phyloP scores from a whole-genome alignment of 2,797 vertebrate species.

The Carduelis carduelis region DNA sequence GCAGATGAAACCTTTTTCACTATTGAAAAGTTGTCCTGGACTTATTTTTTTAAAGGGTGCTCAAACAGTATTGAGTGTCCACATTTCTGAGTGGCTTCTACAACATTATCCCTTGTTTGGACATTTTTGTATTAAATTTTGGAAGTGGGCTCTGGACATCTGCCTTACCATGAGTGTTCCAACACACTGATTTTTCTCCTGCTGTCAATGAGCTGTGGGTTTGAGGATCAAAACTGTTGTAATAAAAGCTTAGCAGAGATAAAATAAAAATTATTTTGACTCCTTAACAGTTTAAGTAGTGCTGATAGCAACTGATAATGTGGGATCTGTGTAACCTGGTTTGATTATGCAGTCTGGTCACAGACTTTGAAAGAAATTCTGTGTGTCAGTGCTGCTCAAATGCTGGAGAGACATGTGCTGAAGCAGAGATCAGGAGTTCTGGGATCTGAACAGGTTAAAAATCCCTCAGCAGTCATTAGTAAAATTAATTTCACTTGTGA shows the following conservation, averaged over 20 bases:
- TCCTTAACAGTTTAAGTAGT: background rate
- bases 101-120: background rate
- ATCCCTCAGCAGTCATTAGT: background rate
- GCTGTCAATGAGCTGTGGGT: background rate
- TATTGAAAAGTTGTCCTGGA: background rate
- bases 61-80: background rate
- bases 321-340: background rate
- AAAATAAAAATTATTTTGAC: background rate
- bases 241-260: background rate
- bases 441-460: background rate
- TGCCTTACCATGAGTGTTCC: rapidly evolving
- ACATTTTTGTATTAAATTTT: background rate
- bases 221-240: background rate
- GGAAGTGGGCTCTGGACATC: background rate
- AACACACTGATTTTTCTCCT: background rate
- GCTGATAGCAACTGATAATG: background rate
- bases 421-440: background rate
- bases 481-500: background rate
- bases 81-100: background rate
- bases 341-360: background rate
- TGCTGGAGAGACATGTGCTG: rapidly evolving
- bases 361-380: background rate
- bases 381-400: background rate
- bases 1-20: background rate
- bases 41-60: background rate